Evolutionary conservation across 1,140 invertebrate species (phyloP), one percentile per base, ranked within the genome.

Genomic region (Paraescarpia echinospica): DNA sequence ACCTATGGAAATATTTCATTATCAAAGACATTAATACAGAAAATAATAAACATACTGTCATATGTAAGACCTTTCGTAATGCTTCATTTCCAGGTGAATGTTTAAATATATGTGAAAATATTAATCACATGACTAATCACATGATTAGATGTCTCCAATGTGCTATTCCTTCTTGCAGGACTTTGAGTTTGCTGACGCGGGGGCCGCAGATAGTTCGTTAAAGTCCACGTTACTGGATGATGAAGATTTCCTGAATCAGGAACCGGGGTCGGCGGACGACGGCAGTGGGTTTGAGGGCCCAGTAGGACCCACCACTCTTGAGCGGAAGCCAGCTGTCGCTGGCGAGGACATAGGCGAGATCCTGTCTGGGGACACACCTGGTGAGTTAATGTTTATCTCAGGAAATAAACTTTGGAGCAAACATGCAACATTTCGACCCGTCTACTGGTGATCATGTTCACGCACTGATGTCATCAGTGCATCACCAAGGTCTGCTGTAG

Each of bases 181-280:
- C 59, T 77, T 77, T 77, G 59, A 77, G 59, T 77, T 77, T 77
- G 59, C 59, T 2, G 59, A 77, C 59, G 8, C 59, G 22, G 59
- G 59, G 59, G 59, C 59, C 22, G 14, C 59, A 14, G 59, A 77
- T 18, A 77, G 59, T 77, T 77, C 59, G 22, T 77, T 77, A 77
- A 77, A 77, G 59, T 77, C 59, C 59, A 77, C 59, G 59, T 77
- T 77, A 77, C 59, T 77, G 59, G 59, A 77, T 5, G 59, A 77
- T 77, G 59, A 77, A 77, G 59, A 77, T 77, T 77, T 77, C 59
- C 59, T 77, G 59, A 77, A 77, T 77, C 59, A 77, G 59, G 59
- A 77, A 77, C 59, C 59, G 22, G 59, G 59, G 59, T 77, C 59
- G 27, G 59, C 59, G 22, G 59, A 77, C 22, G 59, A 77, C 59